Evolutionary conservation across 2,888 invertebrate species (phyloP).

Genomic region (Caenorhabditis wallacei): DNA sequence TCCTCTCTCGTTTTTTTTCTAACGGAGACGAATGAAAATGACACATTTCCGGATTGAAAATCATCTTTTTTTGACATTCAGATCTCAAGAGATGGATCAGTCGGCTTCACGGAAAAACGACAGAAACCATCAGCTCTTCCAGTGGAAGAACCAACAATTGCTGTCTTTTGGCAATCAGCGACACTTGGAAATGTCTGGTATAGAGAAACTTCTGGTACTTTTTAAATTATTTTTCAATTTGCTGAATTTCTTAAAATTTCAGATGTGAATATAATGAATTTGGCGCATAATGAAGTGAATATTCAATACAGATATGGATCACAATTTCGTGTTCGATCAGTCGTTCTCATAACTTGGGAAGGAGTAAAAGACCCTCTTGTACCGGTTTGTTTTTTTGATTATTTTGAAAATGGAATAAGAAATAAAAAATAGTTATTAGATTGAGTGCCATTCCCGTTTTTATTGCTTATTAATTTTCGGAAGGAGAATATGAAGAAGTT

Average conservation of each 20-base stretch:
- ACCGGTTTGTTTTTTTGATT: conserved; percentile 49
- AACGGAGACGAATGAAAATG: conserved; percentile 14
- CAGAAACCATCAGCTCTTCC: conserved; percentile 69
- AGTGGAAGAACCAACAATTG: conserved; percentile 77
- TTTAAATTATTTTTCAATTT: neutral
- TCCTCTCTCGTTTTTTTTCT: conserved; percentile 10
- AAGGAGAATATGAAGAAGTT: neutral
- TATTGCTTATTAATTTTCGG: conserved; percentile 41
- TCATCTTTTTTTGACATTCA: conserved; percentile 42
- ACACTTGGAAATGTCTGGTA: conserved; percentile 78
- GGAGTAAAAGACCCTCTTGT: conserved; percentile 64
- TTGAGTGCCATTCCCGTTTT: conserved; percentile 20
- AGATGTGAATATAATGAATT: conserved; percentile 79
- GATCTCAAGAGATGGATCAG: conserved; percentile 80
- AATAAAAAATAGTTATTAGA: conserved; percentile 20
- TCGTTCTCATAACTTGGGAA: conserved; percentile 83
- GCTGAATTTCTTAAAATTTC: conserved; percentile 37
- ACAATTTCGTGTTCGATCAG: conserved; percentile 79
- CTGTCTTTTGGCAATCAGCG: conserved; percentile 80
- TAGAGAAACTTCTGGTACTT: conserved; percentile 80
- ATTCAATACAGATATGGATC: conserved; percentile 83
- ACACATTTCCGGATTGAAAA: conserved; percentile 16
- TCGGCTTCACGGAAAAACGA: conserved; percentile 68
- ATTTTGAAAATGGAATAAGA: neutral
- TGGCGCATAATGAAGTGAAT: conserved; percentile 82